Evolutionary conservation across 2,888 invertebrate genomes (phyloP).

Genomic region (Trachelus tabidus): DNA sequence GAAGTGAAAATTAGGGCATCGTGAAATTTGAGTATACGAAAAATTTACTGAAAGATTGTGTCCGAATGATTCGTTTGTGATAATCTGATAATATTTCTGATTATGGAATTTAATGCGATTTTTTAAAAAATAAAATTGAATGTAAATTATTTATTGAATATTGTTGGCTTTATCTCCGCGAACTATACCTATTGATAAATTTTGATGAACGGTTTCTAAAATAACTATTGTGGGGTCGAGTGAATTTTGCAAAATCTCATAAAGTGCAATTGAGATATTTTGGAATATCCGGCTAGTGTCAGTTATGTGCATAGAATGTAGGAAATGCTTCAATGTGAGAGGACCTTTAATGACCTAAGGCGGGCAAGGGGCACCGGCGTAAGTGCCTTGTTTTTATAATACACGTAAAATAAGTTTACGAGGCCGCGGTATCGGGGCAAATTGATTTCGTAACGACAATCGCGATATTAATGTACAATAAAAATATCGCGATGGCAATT

Average conservation of each 20-base stretch:
- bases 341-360: background rate
- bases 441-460: conserved; percentile 53
- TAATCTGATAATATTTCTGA: background rate
- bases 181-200: background rate
- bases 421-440: conserved; percentile 44
- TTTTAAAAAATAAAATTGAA: too few species aligned
- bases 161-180: background rate
- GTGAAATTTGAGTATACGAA: background rate
- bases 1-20: background rate
- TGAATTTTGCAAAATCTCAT: background rate
- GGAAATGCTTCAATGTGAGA: background rate
- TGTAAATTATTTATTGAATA: background rate
- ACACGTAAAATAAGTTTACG: conserved; percentile 52
- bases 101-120: background rate
- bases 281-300: background rate
- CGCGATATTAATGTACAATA: conserved; percentile 48
- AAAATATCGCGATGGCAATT: conserved; percentile 47
- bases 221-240: background rate
- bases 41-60: background rate
- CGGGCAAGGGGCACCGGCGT: conserved; percentile 1
- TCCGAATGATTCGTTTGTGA: background rate
- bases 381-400: conserved; percentile 46
- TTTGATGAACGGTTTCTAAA: background rate
- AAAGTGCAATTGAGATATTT: background rate
- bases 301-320: background rate